Conservation (phyloP, 2,113 vertebrate species). For the Oxygymnocypris stewartii region DNA sequence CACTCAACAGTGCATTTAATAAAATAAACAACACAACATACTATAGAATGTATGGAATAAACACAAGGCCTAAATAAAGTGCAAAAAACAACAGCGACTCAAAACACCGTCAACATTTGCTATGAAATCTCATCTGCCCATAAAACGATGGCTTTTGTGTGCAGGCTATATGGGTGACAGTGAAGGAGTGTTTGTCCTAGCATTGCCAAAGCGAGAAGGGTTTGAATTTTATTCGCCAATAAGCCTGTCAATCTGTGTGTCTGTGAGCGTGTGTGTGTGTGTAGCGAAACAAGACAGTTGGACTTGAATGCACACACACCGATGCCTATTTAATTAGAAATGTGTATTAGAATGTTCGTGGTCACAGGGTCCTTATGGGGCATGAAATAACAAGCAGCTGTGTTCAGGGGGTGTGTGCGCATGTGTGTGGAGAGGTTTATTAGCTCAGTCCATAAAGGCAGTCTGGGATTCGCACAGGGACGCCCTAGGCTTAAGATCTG, state of each 20-base stretch:
- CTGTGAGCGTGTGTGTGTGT: background rate
- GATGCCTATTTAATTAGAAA: constrained; percentile 76
- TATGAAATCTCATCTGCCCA: background rate
- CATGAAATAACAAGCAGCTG: constrained; percentile 80
- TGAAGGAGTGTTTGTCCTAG: background rate
- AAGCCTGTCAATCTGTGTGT: constrained; percentile 6
- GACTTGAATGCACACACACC: constrained; percentile 58
- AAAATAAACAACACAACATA: background rate
- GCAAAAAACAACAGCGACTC: background rate
- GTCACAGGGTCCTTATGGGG: constrained; percentile 74
- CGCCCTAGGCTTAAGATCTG: constrained; percentile 74
- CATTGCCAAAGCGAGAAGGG: constrained; percentile 21
- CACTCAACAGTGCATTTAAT: background rate
- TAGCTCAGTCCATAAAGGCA: constrained; percentile 77
- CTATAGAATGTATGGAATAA: background rate
- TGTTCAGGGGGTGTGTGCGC: constrained; percentile 52
- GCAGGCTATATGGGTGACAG: background rate
- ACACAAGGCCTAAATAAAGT: background rate
- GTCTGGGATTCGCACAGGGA: constrained; percentile 73
- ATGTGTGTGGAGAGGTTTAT: constrained; percentile 74
- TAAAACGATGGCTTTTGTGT: background rate
- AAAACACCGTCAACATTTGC: background rate
- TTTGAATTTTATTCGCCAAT: constrained; percentile 35
- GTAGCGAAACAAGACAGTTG: constrained; percentile 50
- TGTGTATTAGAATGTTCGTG: constrained; percentile 75